These are phyloP conservation scores for Hypsopygia costalis DNA, from an alignment of 2,888 invertebrate species.

Conservation along the genomic window DNA sequence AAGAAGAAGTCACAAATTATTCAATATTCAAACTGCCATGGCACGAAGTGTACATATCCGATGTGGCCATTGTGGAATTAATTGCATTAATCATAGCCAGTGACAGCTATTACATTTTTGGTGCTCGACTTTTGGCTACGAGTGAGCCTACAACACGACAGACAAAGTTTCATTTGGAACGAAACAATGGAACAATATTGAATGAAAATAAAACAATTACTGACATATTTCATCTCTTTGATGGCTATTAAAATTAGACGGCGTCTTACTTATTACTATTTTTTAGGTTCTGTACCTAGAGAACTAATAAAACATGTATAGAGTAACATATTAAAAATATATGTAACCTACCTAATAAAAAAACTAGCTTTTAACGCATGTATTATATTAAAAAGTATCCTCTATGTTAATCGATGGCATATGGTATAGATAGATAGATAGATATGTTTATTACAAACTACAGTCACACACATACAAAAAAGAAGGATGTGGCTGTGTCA, in stretches of 20 bases:
- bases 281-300: background rate
- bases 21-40: slow-evolving; percentile 21
- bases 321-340: no score
- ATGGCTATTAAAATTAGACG: background rate
- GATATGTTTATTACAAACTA: no score
- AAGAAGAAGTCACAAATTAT: no score
- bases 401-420: no score
- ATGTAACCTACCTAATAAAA: no score
- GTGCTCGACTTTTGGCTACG: slow-evolving; percentile 72
- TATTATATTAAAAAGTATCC: no score
- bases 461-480: no score
- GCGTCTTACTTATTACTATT: background rate
- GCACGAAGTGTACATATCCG: slow-evolving; percentile 51
- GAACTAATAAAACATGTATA: no score
- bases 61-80: slow-evolving; percentile 72
- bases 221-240: slow-evolving; percentile 24
- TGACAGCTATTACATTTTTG: slow-evolving; percentile 81
- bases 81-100: slow-evolving; percentile 76
- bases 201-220: slow-evolving; percentile 42
- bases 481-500: no score
- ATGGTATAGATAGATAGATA: no score
- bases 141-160: slow-evolving; percentile 42
- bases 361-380: no score
- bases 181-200: slow-evolving; percentile 57
- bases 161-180: slow-evolving; percentile 52